Percentiles rank a stretch among this genome's conserved stretches.
These are phyloP conservation scores for Antechinus flavipes DNA, from an alignment of 2,113 vertebrate genomes.

Conservation along the genomic window DNA sequence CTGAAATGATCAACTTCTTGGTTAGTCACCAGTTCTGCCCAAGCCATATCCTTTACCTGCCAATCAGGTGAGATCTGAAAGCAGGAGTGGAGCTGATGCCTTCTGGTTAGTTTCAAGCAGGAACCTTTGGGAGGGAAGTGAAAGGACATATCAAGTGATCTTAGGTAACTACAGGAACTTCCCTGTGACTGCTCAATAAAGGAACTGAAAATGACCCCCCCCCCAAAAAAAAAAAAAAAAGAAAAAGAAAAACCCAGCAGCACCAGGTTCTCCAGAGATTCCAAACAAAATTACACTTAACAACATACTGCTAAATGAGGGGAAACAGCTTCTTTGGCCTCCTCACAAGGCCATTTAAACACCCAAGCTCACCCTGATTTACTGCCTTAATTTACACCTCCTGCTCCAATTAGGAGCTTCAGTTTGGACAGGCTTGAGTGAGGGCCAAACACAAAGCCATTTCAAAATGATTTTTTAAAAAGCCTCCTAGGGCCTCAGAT, in stretches of 20 bases:
- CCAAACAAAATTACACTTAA: background rate
- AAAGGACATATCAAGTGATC: background rate
- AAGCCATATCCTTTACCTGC: background rate
- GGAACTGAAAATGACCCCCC: background rate
- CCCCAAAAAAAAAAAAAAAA: background rate
- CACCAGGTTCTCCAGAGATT: background rate
- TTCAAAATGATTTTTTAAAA: background rate
- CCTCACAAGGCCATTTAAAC: background rate
- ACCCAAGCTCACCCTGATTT: background rate
- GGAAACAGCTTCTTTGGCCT: background rate
- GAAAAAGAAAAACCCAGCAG: too few species aligned
- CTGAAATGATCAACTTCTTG: slow-evolving; percentile 36
- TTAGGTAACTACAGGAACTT: background rate
- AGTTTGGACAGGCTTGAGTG: background rate
- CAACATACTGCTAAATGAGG: background rate
- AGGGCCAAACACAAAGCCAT: background rate
- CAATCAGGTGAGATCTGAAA: fast-evolving
- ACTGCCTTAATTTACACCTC: background rate
- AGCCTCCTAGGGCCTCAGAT: background rate
- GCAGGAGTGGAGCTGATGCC: slow-evolving; percentile 16
- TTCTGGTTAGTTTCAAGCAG: slow-evolving; percentile 24
- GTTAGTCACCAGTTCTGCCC: slow-evolving; percentile 6
- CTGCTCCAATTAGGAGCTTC: background rate
- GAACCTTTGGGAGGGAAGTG: background rate
- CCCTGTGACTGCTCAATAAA: background rate